phyloP scores from a whole-genome alignment of 2,797 vertebrate genomes.

The Phaenicophaeus curvirostris region DNA sequence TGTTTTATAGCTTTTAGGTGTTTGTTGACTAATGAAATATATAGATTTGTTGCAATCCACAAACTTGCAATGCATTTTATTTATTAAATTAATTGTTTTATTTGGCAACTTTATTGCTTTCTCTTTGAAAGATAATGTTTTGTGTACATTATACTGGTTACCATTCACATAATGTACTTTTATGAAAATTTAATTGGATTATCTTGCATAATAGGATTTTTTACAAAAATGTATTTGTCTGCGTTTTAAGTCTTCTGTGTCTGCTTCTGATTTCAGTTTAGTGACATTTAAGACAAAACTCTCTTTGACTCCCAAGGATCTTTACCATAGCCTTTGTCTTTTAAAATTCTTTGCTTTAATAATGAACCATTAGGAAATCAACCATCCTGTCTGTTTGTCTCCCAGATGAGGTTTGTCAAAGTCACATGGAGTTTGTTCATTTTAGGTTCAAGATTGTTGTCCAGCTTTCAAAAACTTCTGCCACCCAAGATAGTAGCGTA shows the following conservation, averaged over 20 bases:
- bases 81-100: slow-evolving; percentile 22
- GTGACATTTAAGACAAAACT: not conserved
- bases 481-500: not conserved
- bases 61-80: not conserved
- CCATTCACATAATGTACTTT: not conserved
- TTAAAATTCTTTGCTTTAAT: not conserved
- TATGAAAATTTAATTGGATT: slow-evolving; percentile 43
- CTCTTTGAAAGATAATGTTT: slow-evolving; percentile 31
- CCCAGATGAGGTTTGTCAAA: not conserved
- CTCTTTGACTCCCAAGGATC: not conserved
- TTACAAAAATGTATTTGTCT: not conserved
- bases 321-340: not conserved
- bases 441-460: not conserved
- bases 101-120: slow-evolving; percentile 40
- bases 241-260: not conserved
- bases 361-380: not conserved
- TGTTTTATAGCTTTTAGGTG: not conserved
- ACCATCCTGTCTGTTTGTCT: not conserved
- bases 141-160: not conserved
- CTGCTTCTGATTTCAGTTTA: not conserved
- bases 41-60: slow-evolving; percentile 18
- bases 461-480: not conserved
- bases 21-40: slow-evolving; percentile 24
- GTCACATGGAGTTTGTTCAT: not conserved
- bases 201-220: not conserved